Conservation (phyloP, 92 coral and sea anemone species). For the Siderastrea radians region DNA sequence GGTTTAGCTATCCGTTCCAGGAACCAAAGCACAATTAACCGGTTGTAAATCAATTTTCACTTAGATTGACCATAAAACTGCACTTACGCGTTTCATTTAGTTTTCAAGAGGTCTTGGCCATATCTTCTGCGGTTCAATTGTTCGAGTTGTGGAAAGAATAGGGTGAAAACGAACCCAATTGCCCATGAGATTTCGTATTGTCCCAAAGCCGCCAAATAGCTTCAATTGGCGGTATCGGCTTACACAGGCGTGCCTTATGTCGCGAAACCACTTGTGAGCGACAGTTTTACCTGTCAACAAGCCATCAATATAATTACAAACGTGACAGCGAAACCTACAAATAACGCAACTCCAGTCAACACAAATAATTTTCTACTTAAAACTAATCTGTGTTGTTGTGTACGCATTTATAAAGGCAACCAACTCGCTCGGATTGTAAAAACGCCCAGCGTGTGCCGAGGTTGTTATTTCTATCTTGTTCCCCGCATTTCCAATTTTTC, state of each 20-base stretch:
- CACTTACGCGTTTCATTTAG: constrained; percentile 40
- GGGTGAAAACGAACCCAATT: constrained; percentile 80
- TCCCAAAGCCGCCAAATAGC: constrained; percentile 79
- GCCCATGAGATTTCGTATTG: constrained; percentile 86
- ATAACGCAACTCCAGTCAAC: constrained; percentile 53
- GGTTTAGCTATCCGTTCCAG: not conserved
- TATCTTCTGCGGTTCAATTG: constrained; percentile 75
- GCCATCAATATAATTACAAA: constrained; percentile 78
- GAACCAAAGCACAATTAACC: constrained; percentile 29
- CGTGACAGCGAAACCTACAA: constrained; percentile 71
- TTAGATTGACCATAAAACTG: constrained; percentile 45
- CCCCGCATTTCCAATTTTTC: constrained; percentile 3
- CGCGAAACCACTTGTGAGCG: constrained; percentile 87
- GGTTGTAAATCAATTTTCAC: constrained; percentile 57
- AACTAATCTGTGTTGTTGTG: constrained; percentile 23
- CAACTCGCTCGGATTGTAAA: constrained; percentile 11
- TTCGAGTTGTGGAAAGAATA: constrained; percentile 73
- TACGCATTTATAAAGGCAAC: constrained; percentile 23
- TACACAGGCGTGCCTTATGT: constrained; percentile 80
- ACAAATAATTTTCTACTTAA: constrained; percentile 41
- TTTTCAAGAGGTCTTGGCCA: constrained; percentile 67
- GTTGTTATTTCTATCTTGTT: constrained; percentile 33
- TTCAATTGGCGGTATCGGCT: constrained; percentile 85
- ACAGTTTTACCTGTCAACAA: constrained; percentile 87
- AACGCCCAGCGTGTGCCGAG: constrained; percentile 34